These are phyloP conservation scores for Agrotis clavis DNA, from an alignment of 2,888 invertebrate genomes.

Conservation along the genomic window DNA sequence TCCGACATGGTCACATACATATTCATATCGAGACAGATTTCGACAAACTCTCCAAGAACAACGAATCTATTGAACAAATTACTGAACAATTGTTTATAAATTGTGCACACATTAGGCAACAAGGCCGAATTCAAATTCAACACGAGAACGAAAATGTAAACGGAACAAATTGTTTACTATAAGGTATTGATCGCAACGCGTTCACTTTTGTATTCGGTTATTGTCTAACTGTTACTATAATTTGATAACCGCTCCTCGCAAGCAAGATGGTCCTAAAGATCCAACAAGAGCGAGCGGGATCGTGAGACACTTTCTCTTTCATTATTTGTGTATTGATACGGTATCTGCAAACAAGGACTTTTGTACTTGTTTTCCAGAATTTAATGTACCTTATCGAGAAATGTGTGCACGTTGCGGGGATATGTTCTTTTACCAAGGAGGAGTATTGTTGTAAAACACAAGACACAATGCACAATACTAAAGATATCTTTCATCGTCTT, in stretches of 20 bases:
- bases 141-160: constrained; percentile 44
- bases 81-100: constrained; percentile 37
- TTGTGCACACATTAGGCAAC: constrained; percentile 35
- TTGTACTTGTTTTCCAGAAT: constrained; percentile 31
- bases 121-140: constrained; percentile 54
- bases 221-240: constrained; percentile 49
- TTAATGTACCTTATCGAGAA: constrained; percentile 34
- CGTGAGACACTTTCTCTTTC: constrained; percentile 51
- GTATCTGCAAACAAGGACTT: constrained; percentile 43
- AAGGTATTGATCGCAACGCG: constrained; percentile 42
- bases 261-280: constrained; percentile 30
- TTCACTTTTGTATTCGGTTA: constrained; percentile 51
- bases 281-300: constrained; percentile 40
- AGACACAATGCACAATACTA: not conserved
- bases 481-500: not conserved
- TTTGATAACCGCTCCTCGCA: constrained; percentile 34
- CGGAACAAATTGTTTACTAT: constrained; percentile 38
- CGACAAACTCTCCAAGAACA: constrained; percentile 43
- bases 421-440: constrained; percentile 18
- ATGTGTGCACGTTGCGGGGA: constrained; percentile 16
- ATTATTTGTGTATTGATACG: constrained; percentile 58
- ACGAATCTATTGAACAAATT: constrained; percentile 41
- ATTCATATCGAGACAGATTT: constrained; percentile 28
- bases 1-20: constrained; percentile 68
- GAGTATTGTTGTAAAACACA: not conserved